Percentiles rank a stretch among this genome's conserved stretches.
Conservation (phyloP, 1,140 invertebrate genomes). For the Drosophila kurseongensis region DNA sequence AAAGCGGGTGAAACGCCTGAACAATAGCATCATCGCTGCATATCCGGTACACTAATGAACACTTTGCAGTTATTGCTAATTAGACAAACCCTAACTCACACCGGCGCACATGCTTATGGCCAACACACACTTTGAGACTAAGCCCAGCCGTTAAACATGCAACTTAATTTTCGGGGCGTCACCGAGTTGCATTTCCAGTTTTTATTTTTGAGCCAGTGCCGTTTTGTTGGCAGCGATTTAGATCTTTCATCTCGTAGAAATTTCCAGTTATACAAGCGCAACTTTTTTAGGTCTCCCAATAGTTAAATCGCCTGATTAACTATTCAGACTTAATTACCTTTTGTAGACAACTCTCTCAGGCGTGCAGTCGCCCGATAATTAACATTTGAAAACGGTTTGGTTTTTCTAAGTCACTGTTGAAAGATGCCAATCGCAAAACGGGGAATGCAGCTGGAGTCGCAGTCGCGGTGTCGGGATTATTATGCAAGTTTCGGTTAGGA, state of each 20-base stretch:
- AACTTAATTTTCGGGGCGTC: slow-evolving; percentile 66
- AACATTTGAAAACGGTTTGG: slow-evolving; percentile 42
- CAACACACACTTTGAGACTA: background rate
- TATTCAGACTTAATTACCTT: slow-evolving; percentile 75
- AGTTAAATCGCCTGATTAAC: slow-evolving; percentile 76
- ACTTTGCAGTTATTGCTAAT: slow-evolving; percentile 74
- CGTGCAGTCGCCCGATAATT: slow-evolving; percentile 36
- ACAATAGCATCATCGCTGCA: slow-evolving; percentile 78
- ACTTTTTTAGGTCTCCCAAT: slow-evolving; percentile 45
- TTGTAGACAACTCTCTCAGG: slow-evolving; percentile 47
- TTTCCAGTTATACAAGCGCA: slow-evolving; percentile 78
- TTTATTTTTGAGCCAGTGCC: slow-evolving; percentile 11
- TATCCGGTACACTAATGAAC: slow-evolving; percentile 79
- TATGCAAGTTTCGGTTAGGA: slow-evolving; percentile 42
- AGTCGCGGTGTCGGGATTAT: slow-evolving; percentile 3
- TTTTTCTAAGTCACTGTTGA: slow-evolving; percentile 24
- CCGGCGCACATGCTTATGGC: slow-evolving; percentile 5
- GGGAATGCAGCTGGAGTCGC: slow-evolving; percentile 3
- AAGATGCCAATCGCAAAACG: slow-evolving; percentile 41
- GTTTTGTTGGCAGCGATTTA: slow-evolving; percentile 46
- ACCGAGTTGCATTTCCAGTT: slow-evolving; percentile 70
- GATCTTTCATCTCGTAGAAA: slow-evolving; percentile 76
- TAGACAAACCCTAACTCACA: slow-evolving; percentile 49
- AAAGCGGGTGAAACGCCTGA: slow-evolving; percentile 36
- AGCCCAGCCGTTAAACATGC: slow-evolving; percentile 57